Percentiles rank a stretch among this genome's conserved stretches.
These are phyloP conservation scores for Cololabis saira DNA, from an alignment of 2,113 vertebrate species.

Conservation along the genomic window DNA sequence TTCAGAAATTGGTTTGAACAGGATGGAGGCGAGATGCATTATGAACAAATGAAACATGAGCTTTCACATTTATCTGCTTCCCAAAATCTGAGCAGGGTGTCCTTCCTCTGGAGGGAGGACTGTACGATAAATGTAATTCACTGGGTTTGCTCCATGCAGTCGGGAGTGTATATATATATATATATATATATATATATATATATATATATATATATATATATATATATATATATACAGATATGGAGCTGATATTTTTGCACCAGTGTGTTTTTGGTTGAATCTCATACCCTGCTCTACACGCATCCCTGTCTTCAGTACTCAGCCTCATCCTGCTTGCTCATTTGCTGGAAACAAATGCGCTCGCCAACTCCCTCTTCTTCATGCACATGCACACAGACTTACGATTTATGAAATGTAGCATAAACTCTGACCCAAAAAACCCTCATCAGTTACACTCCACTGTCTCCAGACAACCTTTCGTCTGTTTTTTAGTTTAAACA, in stretches of 20 bases:
- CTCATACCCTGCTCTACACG: constrained; percentile 1
- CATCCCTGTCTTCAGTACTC: not conserved
- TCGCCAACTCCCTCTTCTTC: constrained; percentile 12
- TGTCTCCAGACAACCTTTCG: constrained; percentile 51
- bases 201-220: not conserved
- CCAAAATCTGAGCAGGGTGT: constrained; percentile 1
- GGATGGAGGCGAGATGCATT: constrained; percentile 1
- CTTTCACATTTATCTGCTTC: not conserved
- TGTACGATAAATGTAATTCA: constrained; percentile 2
- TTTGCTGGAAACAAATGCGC: constrained; percentile 22
- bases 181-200: not conserved
- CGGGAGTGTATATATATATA: not conserved
- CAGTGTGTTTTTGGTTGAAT: not conserved
- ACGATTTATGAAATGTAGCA: constrained; percentile 45
- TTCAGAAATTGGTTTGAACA: constrained; percentile 1
- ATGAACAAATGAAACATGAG: constrained; percentile 2
- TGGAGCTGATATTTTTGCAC: not conserved
- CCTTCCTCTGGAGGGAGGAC: constrained; percentile 1
- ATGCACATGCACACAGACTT: not conserved
- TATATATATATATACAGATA: too few species aligned
- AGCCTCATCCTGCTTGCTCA: constrained; percentile 2
- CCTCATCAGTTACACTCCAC: constrained; percentile 39
- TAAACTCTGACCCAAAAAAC: constrained; percentile 43
- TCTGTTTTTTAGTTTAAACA: constrained; percentile 30
- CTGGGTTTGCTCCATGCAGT: not conserved